Base-by-base conservation (phyloP, 2,888 invertebrate species). In the Zaprionus lineosus region DNA sequence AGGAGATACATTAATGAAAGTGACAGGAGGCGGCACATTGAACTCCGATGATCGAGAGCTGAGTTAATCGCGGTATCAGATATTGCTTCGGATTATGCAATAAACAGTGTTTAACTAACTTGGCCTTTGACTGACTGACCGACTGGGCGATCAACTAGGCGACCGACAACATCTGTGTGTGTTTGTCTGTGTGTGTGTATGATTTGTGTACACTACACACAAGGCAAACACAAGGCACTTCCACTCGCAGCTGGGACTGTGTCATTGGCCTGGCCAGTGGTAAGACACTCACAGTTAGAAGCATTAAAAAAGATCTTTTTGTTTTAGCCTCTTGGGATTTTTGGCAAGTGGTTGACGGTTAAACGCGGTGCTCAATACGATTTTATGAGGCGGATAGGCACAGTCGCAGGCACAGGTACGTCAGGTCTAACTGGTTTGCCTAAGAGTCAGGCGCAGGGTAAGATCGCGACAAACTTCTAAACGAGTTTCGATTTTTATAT, bases 401-500 rank as follows among this genome's bases (percentile, higher is more conserved):
- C 50, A 57, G 56, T 37, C 53, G 26, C 47, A 50, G 70, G 51
- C 57, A 34, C 59, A 24, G 33, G 11, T 9, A 29, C 21, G 60
- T 67, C 79, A 62, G 79, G 79, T 81, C 70, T 84, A 84, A 81
- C 79, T 59, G 84, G 79, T 81, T 81, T 81, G 56, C 39, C 24
- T 24, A 37, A 58, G 63, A 47, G 43, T 40, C 60, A 56, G 53
- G 48, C 58, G 11, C 50, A 48, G 70, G 44, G 64, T 57, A 55
- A 24, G 19, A 3, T 24, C 24, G 8, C 4, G 37, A 44, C 14
- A 44, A 59, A 67, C 70, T 72, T 82, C 72, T 78, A 66, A 84
- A 74, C 81, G 43, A 70, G 84, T 81, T 81, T 74, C 62, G 46
- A 52, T 51, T 36, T 21, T 29, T 29, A 15, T 51, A 1, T 24